Conservation (phyloP, 1,140 invertebrate genomes). For the Drosophila sp. region DNA sequence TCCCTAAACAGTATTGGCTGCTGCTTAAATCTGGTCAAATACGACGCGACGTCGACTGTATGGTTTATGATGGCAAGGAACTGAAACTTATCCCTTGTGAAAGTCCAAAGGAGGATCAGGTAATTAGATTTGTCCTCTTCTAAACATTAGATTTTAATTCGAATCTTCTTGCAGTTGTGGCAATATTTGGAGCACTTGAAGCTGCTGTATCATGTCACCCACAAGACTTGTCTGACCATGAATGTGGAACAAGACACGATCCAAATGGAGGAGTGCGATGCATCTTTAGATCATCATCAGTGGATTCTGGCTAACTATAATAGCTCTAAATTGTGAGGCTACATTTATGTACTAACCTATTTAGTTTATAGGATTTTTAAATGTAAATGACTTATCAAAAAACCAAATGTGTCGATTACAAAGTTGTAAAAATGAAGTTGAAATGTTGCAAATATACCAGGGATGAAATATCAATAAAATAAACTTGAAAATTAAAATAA, state of each 20-base stretch:
- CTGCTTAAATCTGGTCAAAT: conserved; percentile 65
- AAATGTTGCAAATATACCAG: no score
- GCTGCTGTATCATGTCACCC: conserved; percentile 92
- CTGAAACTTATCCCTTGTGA: conserved; percentile 56
- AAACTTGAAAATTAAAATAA: no score
- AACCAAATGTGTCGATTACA: no score
- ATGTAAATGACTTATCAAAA: no score
- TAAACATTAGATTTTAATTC: background rate
- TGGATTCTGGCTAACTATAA: conserved; percentile 96
- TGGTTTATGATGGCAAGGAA: conserved; percentile 66
- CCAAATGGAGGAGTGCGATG: conserved; percentile 91
- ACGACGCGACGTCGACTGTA: conserved; percentile 55
- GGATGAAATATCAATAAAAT: no score
- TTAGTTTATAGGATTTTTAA: no score
- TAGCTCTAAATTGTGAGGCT: conserved; percentile 86
- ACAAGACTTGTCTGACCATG: conserved; percentile 92
- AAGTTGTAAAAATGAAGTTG: no score
- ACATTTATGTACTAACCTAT: conserved; percentile 57
- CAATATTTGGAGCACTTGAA: conserved; percentile 85
- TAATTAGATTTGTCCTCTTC: conserved; percentile 18
- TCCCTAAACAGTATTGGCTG: conserved; percentile 60
- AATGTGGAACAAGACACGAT: conserved; percentile 90
- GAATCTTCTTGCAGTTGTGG: conserved; percentile 67
- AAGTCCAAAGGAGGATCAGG: conserved; percentile 68
- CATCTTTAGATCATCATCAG: conserved; percentile 86